Evolutionary conservation across 2,797 vertebrate genomes (phyloP).

Genomic region (Tokudaia tokunoshimensis): DNA sequence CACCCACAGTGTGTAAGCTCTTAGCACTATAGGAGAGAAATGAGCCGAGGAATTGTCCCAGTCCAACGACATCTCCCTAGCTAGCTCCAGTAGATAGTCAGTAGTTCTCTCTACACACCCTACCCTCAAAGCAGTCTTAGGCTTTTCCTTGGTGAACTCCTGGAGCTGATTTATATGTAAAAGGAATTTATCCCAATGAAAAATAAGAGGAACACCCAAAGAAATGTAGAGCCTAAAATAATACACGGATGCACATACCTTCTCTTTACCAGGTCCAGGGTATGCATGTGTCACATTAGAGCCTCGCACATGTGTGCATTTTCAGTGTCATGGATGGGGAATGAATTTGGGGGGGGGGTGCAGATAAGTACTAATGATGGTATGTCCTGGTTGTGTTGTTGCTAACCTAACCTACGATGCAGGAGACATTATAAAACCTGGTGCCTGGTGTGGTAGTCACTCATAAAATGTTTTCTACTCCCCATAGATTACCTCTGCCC

Average conservation of each 20-base stretch:
- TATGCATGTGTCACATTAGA: background rate
- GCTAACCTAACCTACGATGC: background rate
- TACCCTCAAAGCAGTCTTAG: background rate
- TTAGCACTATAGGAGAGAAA: slow-evolving; percentile 31
- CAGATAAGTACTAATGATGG: background rate
- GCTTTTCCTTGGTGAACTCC: background rate
- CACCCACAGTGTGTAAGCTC: background rate
- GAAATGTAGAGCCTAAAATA: background rate
- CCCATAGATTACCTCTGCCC: background rate
- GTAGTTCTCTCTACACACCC: background rate
- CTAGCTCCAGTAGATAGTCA: background rate
- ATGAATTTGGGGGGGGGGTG: background rate
- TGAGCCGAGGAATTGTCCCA: background rate
- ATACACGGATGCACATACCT: background rate
- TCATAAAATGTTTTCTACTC: background rate
- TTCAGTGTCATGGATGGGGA: background rate
- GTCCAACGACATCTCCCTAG: background rate
- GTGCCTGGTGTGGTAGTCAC: background rate
- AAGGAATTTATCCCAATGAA: background rate
- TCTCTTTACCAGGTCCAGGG: background rate
- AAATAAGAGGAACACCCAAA: slow-evolving; percentile 30
- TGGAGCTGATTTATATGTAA: background rate
- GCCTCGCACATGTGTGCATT: background rate
- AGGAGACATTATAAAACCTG: background rate
- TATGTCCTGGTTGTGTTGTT: background rate